Evolutionary conservation across 2,888 invertebrate species (phyloP), one percentile per base, ranked within the genome.

Genomic region (Scelioninae gen. 1): DNA sequence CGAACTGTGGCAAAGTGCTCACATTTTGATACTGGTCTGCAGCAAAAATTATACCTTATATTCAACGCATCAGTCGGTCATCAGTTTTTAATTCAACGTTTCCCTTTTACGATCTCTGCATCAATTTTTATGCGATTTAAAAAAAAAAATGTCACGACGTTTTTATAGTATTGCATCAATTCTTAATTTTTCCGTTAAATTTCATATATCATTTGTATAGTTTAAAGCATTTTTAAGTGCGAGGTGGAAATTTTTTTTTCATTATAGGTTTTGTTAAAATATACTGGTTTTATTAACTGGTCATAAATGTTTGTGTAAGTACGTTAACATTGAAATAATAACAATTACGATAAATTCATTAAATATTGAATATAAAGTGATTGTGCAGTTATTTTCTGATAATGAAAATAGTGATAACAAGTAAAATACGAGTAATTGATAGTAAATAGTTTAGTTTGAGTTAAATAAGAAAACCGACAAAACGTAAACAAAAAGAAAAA

Each of bases 281-380:
- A 38, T 38, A 38, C 10, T 38, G 8, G 5, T 38, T 38, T 8
- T 38, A 9, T 38, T 38, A 1, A 38, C 38, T 38, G 10, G 38
- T 38, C 16, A 10, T 7, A 15, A 5, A 16, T 47, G 47, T 16
- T 47, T 47, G 8, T n/a, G 16, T 16, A 7, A 43, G 29, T 60
- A n/a, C 23, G 29, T 43, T 40, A 60, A 43, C 43, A 60, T 60
- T 60, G 60, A 43, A 60, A 43, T 43, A 29, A 43, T 43, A 29
- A 11, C n/a, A 34, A 63, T 63, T 31, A 45, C 23, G 23, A 23
- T 23, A 23, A 23, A 23, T 45, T 23, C n/a, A 62, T 11, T 29
- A 45, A 45, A 29, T 13, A 47, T 15, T 62, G 13, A 55, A 55
- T 55, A 55, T 32, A 31, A 55, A 2, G 32, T 43, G 40, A 45